phyloP scores from a whole-genome alignment of 2,888 invertebrate species.

The Athalia cordata region DNA sequence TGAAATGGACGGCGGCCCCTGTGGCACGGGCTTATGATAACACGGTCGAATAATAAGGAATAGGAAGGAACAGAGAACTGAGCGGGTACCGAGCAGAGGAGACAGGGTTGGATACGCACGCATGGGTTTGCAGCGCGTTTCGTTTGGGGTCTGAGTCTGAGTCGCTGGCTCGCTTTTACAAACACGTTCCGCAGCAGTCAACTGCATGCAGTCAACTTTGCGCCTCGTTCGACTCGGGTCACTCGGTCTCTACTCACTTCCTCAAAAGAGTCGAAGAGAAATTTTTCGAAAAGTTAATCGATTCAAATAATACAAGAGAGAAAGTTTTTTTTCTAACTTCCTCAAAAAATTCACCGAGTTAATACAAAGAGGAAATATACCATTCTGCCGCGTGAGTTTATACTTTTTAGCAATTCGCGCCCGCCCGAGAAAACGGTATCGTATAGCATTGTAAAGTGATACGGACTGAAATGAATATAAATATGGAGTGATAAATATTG shows the following conservation, averaged over 20 bases:
- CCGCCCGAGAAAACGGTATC: too few species aligned
- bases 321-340: too few species aligned
- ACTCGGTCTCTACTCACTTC: not conserved
- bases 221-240: conserved; percentile 25
- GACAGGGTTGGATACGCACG: conserved; percentile 74
- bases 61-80: conserved; percentile 46
- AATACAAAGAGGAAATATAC: too few species aligned
- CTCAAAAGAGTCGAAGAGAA: too few species aligned
- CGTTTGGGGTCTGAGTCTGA: conserved; percentile 66
- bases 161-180: conserved; percentile 64
- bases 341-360: too few species aligned
- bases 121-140: conserved; percentile 65
- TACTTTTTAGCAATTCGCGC: too few species aligned
- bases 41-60: conserved; percentile 71
- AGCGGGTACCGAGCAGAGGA: conserved; percentile 63
- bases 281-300: too few species aligned
- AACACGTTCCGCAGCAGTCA: conserved; percentile 24
- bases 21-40: conserved; percentile 69
- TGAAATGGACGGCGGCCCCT: conserved; percentile 35
- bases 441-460: too few species aligned
- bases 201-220: conserved; percentile 40
- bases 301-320: too few species aligned
- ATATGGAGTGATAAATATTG: too few species aligned
- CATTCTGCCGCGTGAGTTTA: too few species aligned
- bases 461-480: too few species aligned